These are phyloP conservation scores for Gobius niger DNA, from an alignment of 2,113 vertebrate genomes.

Conservation along the genomic window DNA sequence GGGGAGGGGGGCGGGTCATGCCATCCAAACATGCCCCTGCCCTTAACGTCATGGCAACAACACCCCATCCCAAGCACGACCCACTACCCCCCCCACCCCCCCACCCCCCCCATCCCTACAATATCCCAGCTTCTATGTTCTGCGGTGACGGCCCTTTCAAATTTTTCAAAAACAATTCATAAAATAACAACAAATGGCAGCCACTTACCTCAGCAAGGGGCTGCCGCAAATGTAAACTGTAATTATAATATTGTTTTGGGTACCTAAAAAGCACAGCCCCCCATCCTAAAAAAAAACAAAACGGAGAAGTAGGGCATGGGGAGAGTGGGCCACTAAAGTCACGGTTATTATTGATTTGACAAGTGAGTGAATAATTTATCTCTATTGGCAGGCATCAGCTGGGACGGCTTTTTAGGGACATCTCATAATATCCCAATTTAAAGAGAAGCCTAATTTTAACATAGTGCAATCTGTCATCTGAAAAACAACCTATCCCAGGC, in stretches of 20 bases:
- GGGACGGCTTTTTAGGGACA: conserved; percentile 46
- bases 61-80: conserved; percentile 33
- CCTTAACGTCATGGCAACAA: conserved; percentile 69
- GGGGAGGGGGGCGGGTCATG: conserved; percentile 61
- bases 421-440: conserved; percentile 41
- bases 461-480: neutral
- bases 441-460: neutral
- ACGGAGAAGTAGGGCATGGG: conserved; percentile 70
- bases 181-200: conserved; percentile 52
- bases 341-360: conserved; percentile 75
- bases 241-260: conserved; percentile 44
- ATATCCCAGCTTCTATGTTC: conserved; percentile 11
- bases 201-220: conserved; percentile 60
- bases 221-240: conserved; percentile 34
- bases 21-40: conserved; percentile 70
- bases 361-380: conserved; percentile 78
- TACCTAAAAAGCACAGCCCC: conserved; percentile 30
- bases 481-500: no score
- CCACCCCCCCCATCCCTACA: neutral
- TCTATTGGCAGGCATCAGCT: conserved; percentile 71
- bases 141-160: conserved; percentile 12
- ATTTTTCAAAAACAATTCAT: conserved; percentile 59
- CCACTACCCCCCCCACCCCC: neutral
- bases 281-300: conserved; percentile 48
- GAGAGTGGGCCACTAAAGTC: conserved; percentile 66